Evolutionary conservation across 2,113 vertebrate species (phyloP), one percentile per base, ranked within the genome.

Genomic region (Ibidorhyncha struthersii): DNA sequence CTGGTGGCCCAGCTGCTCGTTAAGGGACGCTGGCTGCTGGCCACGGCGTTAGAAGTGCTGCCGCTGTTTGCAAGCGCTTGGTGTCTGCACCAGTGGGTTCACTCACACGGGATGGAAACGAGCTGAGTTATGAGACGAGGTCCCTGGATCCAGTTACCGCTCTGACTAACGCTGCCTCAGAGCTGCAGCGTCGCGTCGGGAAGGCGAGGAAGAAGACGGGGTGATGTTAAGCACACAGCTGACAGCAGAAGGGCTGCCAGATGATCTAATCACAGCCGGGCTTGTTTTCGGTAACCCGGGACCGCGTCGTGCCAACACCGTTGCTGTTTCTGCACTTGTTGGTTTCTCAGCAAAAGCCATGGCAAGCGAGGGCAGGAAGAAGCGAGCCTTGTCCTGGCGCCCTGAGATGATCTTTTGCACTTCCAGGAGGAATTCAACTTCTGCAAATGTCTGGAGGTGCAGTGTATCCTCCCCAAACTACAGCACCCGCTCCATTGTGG

Each of bases 351-450:
- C 16, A 14, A 9, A 25, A 53, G 19, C 76, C 1, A 2, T 13
- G 36, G 58, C 41, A 14, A 40, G 20, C 0, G 0, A 6, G 47
- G 4, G 49, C 7, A 55, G 17, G 45, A 27, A 67, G 34, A 43
- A 15, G 6, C 0, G 4, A 61, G 34, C 22, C 41, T 23, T 6
- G 17, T 59, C 53, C 22, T 1, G 3, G 22, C 0, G 9, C 12
- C 19, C 23, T 3, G 19, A 19, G 15, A 23, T 5, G 40, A 5
- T 18, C 38, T 20, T 36, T 29, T 41, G 38, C 3, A 3, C 22
- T 29, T 14, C 6, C 26, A 17, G 56, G 30, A 11, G 30, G 38
- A 61, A 18, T 19, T 40, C 12, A 29, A 4, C 36, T 14, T 1
- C 58, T 8, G 27, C 14, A n/a, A 3, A 17, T 11, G 13, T 11